phyloP scores from a whole-genome alignment of 2,888 invertebrate genomes.

The Cyclophora punctaria region DNA sequence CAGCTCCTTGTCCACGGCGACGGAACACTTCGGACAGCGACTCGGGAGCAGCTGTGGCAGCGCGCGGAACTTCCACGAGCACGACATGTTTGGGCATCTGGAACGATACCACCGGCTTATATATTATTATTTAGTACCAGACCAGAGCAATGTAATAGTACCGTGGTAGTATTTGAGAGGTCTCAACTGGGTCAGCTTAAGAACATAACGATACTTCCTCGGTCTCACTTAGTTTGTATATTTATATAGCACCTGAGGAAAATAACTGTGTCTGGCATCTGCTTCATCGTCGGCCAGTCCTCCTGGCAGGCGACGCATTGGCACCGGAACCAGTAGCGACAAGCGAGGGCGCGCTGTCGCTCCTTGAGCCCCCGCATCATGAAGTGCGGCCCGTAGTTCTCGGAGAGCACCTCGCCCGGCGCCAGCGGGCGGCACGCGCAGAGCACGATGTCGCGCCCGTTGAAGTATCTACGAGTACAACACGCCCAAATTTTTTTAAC shows the following conservation, averaged over 20 bases:
- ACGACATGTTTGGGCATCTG: conserved; percentile 51
- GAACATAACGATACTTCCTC: too few species aligned
- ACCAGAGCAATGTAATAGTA: too few species aligned
- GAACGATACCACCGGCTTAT: background rate
- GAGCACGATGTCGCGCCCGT: conserved; percentile 82
- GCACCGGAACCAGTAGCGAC: conserved; percentile 87
- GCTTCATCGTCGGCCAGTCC: conserved; percentile 83
- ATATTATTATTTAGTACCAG: too few species aligned
- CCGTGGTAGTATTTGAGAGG: too few species aligned
- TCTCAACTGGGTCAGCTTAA: too few species aligned
- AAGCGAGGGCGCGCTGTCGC: conserved; percentile 78
- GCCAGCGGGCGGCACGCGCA: conserved; percentile 78
- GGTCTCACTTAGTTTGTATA: too few species aligned
- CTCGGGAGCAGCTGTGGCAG: conserved; percentile 33
- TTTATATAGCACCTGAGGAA: conserved; percentile 43
- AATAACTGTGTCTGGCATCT: conserved; percentile 46
- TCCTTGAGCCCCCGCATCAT: conserved; percentile 62
- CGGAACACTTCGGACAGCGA: conserved; percentile 44
- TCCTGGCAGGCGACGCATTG: conserved; percentile 81
- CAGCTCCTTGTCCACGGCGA: conserved; percentile 36
- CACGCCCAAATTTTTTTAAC: too few species aligned
- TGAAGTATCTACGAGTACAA: conserved; percentile 77
- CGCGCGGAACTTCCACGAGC: conserved; percentile 43
- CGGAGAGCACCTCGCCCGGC: conserved; percentile 81
- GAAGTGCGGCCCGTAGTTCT: conserved; percentile 90